Conservation (phyloP, 2,113 vertebrate species). For the Cyrtonyx montezumae region DNA sequence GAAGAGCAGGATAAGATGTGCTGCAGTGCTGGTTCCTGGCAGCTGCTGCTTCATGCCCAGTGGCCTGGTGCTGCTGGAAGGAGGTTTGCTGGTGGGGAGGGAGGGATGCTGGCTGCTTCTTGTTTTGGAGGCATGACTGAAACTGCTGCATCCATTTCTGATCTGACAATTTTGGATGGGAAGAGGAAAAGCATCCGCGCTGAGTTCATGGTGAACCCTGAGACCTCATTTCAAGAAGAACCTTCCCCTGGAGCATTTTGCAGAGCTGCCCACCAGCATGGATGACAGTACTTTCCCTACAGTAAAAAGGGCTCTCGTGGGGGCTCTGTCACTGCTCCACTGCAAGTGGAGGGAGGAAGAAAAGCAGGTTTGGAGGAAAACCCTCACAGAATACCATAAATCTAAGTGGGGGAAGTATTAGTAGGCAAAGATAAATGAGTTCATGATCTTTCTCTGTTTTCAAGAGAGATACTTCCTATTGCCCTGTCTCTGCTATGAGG, state of each 20-base stretch:
- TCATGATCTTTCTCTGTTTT: neutral
- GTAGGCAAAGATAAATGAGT: neutral
- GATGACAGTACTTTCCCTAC: neutral
- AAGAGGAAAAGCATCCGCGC: neutral
- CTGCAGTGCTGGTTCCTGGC: neutral
- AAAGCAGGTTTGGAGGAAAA: neutral
- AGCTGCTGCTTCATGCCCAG: neutral
- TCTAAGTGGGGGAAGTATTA: neutral
- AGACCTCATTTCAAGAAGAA: slow-evolving; percentile 12
- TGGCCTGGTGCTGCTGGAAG: neutral
- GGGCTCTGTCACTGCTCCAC: neutral
- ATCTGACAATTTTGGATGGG: neutral
- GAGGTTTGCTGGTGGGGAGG: neutral
- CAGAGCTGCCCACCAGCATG: neutral
- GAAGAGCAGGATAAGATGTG: neutral
- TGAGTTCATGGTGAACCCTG: neutral
- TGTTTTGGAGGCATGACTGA: neutral
- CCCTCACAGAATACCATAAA: neutral
- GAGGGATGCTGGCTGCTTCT: neutral
- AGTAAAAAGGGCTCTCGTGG: neutral
- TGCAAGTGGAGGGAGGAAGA: neutral
- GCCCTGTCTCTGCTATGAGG: neutral
- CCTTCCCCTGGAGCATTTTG: neutral
- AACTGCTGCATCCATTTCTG: neutral
- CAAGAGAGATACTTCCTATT: neutral